Conservation (phyloP, 2,888 invertebrate species). For the Drosophila parthenogenetica region DNA sequence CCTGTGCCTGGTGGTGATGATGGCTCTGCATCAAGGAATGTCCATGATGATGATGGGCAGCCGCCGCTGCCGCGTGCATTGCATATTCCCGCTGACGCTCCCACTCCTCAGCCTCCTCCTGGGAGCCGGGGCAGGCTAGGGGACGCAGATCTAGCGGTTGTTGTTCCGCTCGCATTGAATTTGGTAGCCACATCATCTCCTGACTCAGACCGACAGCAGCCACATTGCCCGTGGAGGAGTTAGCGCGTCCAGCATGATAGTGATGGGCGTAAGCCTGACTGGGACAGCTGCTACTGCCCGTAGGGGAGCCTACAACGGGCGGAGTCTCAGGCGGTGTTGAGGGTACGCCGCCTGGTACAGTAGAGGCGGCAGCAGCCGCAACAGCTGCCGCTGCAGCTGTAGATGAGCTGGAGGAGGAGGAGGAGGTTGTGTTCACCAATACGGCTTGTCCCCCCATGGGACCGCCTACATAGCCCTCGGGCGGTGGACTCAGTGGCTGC, state of each 20-base stretch:
- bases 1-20: slow-evolving; percentile 80
- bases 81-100: slow-evolving; percentile 87
- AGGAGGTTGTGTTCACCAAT: slow-evolving; percentile 84
- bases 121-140: slow-evolving; percentile 87
- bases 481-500: slow-evolving; percentile 88
- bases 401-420: slow-evolving; percentile 44
- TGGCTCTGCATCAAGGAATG: slow-evolving; percentile 78
- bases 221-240: slow-evolving; percentile 49
- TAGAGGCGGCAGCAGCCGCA: slow-evolving; percentile 42
- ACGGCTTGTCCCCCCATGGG: slow-evolving; percentile 86
- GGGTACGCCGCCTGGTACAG: slow-evolving; percentile 87
- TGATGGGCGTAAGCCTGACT: slow-evolving; percentile 77
- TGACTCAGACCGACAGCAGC: slow-evolving; percentile 86
- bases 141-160: slow-evolving; percentile 93
- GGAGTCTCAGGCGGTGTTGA: slow-evolving; percentile 95
- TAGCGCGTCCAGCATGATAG: slow-evolving; percentile 59
- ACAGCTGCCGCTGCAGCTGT: slow-evolving; percentile 39
- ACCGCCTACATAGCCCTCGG: slow-evolving; percentile 88
- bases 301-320: slow-evolving; percentile 87
- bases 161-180: slow-evolving; percentile 88
- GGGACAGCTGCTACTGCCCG: slow-evolving; percentile 81
- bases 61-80: slow-evolving; percentile 84
- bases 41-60: slow-evolving; percentile 77
- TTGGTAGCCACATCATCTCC: slow-evolving; percentile 92
- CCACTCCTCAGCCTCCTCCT: slow-evolving; percentile 87